Evolutionary conservation across 1,140 invertebrate species (phyloP).

Genomic region (Aphis craccivora): DNA sequence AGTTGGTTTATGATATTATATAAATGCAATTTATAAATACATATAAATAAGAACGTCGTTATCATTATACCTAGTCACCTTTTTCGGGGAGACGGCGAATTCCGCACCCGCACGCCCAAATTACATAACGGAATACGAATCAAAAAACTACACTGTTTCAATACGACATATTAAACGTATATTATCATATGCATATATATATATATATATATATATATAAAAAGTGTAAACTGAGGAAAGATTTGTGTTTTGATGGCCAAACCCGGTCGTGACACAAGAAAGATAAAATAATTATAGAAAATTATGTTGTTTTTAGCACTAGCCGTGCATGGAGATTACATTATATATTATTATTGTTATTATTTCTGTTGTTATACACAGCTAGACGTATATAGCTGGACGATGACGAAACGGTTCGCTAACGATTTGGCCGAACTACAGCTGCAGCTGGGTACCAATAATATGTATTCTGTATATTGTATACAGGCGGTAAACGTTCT

Average conservation of each 20-base stretch:
- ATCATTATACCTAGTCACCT: not conserved
- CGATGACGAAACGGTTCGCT: slow-evolving; percentile 8
- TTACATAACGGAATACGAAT: not conserved
- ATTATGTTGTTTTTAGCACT: slow-evolving; percentile 16
- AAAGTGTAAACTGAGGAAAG: not conserved
- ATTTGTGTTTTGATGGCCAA: not conserved
- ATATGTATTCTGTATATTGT: not conserved
- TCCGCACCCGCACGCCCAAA: not conserved
- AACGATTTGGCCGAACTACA: not conserved
- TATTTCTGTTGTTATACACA: not conserved
- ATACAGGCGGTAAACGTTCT: not conserved
- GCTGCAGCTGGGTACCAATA: not conserved
- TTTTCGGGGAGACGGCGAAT: not conserved
- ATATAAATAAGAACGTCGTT: not conserved
- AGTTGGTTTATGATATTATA: not conserved
- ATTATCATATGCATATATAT: not conserved
- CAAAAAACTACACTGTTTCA: not conserved
- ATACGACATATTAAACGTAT: not conserved
- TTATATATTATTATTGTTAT: not conserved
- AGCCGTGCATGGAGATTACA: not conserved
- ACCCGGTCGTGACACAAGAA: not conserved
- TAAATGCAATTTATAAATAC: not conserved
- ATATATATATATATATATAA: not conserved
- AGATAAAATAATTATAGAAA: slow-evolving; percentile 21
- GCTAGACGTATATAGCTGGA: not conserved